Evolutionary conservation across 2,113 vertebrate species (phyloP).

Genomic region (Gasterosteus aculeatus): DNA sequence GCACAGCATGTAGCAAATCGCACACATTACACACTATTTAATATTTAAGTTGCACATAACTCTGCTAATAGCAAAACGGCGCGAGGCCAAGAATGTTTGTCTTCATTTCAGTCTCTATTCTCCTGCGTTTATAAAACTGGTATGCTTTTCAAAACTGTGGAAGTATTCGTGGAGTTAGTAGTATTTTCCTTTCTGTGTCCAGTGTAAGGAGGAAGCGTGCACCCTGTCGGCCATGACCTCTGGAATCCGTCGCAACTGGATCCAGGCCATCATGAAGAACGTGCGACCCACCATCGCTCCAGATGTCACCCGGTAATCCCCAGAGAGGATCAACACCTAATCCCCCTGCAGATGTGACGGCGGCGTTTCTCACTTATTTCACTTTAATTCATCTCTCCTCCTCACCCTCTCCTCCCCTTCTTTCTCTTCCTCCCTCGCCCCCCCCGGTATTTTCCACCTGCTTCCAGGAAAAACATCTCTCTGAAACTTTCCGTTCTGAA

Average conservation of each 20-base stretch:
- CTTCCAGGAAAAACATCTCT: constrained; percentile 91
- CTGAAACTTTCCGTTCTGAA: constrained; percentile 92
- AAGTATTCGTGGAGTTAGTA: not conserved
- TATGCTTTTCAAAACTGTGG: not conserved
- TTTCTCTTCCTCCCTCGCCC: constrained; percentile 50
- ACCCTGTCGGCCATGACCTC: constrained; percentile 97
- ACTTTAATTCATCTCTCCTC: constrained; percentile 61
- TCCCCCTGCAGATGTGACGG: constrained; percentile 43
- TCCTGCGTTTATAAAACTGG: not conserved
- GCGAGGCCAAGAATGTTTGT: not conserved
- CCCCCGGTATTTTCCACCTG: constrained; percentile 75
- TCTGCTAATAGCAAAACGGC: not conserved
- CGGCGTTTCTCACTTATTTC: constrained; percentile 61
- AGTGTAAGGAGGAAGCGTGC: constrained; percentile 93
- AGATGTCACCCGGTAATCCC: constrained; percentile 91
- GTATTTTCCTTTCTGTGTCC: constrained; percentile 38
- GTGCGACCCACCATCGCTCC: constrained; percentile 90
- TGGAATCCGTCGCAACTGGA: constrained; percentile 97
- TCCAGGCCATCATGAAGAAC: constrained; percentile 97
- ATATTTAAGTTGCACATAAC: not conserved
- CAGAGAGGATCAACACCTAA: constrained; percentile 46
- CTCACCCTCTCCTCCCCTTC: constrained; percentile 69
- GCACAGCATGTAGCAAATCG: not conserved
- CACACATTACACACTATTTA: not conserved
- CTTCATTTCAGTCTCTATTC: not conserved